phyloP scores from a whole-genome alignment of 2,113 vertebrate genomes.

The Campylomormyrus tamandua region DNA sequence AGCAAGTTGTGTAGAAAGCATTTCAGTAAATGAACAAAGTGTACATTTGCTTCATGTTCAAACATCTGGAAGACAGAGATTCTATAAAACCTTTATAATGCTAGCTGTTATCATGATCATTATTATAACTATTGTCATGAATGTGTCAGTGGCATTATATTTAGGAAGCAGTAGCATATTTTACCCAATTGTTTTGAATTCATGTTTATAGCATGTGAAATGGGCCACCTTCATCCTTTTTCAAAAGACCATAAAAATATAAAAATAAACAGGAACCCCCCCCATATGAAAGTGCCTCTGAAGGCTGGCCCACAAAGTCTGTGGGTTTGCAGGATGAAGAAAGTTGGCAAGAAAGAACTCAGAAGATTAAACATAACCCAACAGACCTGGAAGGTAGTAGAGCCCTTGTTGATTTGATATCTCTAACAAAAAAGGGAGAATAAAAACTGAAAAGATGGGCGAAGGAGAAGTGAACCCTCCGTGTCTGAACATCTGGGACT shows the following conservation, averaged over 20 bases:
- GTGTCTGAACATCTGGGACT: neutral
- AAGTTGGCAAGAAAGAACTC: neutral
- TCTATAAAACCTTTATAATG: conserved; percentile 63
- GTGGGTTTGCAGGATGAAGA: neutral
- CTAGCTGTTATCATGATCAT: conserved; percentile 51
- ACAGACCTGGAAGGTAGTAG: conserved; percentile 31
- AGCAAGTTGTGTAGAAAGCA: conserved; percentile 62
- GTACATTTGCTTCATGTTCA: conserved; percentile 47
- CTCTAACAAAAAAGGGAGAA: conserved; percentile 31
- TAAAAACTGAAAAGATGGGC: conserved; percentile 31
- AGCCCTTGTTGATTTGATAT: conserved; percentile 55
- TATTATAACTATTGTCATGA: conserved; percentile 41
- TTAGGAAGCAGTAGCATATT: neutral
- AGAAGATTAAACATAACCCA: neutral
- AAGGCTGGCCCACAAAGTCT: neutral
- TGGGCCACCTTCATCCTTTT: conserved; percentile 3
- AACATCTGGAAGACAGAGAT: conserved; percentile 74
- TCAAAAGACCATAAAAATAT: neutral
- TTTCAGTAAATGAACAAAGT: conserved; percentile 48
- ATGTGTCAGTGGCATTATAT: neutral
- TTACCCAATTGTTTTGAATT: neutral
- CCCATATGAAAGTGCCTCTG: conserved; percentile 3
- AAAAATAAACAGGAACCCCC: conserved; percentile 6
- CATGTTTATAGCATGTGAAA: neutral
- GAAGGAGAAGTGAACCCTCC: neutral